These are phyloP conservation scores for Brevipalpus yothersi DNA, from an alignment of 1,140 invertebrate species.

Conservation along the genomic window DNA sequence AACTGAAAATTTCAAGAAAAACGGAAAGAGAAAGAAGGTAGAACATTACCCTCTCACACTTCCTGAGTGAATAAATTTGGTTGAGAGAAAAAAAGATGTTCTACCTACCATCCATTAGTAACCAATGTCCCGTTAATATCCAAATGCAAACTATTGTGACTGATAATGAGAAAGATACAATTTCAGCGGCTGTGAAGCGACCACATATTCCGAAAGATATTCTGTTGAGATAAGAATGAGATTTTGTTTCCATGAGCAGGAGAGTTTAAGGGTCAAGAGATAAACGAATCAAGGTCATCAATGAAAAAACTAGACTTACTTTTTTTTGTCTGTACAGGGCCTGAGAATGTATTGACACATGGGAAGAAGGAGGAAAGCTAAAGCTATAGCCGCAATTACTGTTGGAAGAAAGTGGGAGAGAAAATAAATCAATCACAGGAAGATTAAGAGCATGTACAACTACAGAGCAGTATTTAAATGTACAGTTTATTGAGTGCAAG, in stretches of 20 bases:
- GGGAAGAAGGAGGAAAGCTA: conserved; percentile 78
- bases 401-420: conserved; percentile 9
- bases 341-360: conserved; percentile 88
- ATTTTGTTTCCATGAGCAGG: background rate
- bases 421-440: conserved; percentile 16
- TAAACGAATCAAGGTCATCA: background rate
- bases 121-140: conserved; percentile 89
- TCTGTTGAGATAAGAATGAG: conserved; percentile 18
- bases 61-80: too few species aligned
- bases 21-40: background rate
- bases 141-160: conserved; percentile 83
- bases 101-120: conserved; percentile 70
- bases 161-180: conserved; percentile 71
- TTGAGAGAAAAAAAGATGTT: background rate
- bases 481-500: background rate
- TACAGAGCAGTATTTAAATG: background rate
- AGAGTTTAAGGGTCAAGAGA: too few species aligned
- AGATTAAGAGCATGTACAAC: background rate
- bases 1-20: background rate
- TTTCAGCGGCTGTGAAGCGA: conserved; percentile 69
- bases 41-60: too few species aligned
- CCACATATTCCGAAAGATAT: conserved; percentile 77
- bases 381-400: conserved; percentile 86
- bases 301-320: conserved; percentile 14
- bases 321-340: conserved; percentile 45